These are phyloP conservation scores for Haliclona indistincta DNA, from an alignment of 37 sponge, comb jelly and placozoan genomes.

Conservation along the genomic window DNA sequence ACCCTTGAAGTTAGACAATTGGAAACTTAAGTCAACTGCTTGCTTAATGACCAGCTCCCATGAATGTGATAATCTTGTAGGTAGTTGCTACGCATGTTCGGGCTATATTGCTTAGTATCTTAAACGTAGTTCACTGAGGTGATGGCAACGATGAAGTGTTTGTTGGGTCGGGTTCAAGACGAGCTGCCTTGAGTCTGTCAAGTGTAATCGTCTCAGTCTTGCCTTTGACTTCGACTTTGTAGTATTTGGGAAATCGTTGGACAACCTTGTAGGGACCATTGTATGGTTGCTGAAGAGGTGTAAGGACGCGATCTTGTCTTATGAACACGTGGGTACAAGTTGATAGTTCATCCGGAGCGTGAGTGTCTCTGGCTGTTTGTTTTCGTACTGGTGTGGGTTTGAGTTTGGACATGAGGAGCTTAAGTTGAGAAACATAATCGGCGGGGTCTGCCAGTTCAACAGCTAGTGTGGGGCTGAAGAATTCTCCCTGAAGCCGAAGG, in stretches of 20 bases:
- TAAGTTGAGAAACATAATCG: constrained; percentile 18
- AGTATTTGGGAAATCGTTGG: constrained; percentile 16
- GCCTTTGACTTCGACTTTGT: constrained; percentile 13
- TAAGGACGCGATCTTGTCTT: constrained; percentile 23
- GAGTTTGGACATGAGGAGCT: constrained; percentile 1
- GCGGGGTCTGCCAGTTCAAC: neutral
- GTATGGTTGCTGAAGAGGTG: constrained; percentile 35
- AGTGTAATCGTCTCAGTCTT: too few relatives aligned
- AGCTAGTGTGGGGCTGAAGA: constrained; percentile 9
- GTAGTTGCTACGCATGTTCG: too few relatives aligned
- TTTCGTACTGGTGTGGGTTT: neutral
- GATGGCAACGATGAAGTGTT: too few relatives aligned
- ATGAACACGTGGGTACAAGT: constrained; percentile 35
- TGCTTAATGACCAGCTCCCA: too few relatives aligned
- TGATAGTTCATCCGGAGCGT: constrained; percentile 11
- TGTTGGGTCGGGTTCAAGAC: too few relatives aligned
- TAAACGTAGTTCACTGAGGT: too few relatives aligned
- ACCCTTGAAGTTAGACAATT: too few relatives aligned
- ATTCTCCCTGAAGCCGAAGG: constrained; percentile 42
- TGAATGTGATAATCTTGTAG: too few relatives aligned
- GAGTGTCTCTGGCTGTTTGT: too few relatives aligned
- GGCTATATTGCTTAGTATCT: too few relatives aligned
- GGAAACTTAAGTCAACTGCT: too few relatives aligned
- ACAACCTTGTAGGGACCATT: constrained; percentile 48
- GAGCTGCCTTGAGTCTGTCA: too few relatives aligned